Evolutionary conservation across 2,113 vertebrate genomes (phyloP).

Genomic region (Deroptyus accipitrinus): DNA sequence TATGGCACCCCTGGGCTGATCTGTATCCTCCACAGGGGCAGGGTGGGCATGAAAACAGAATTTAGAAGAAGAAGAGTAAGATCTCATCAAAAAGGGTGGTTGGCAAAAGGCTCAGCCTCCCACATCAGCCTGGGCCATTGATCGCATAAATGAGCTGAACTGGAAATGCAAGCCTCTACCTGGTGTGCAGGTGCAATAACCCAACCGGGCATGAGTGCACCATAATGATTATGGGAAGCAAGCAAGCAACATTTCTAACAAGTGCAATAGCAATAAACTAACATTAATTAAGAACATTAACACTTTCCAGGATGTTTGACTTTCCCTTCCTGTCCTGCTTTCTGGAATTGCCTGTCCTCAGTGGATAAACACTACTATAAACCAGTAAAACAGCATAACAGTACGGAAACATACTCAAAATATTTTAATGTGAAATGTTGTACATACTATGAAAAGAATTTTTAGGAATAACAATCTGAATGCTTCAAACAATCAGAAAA

Average conservation of each 20-base stretch:
- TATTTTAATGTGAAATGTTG: neutral
- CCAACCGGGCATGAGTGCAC: neutral
- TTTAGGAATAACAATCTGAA: neutral
- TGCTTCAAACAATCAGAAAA: neutral
- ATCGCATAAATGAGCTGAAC: neutral
- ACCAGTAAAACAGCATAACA: neutral
- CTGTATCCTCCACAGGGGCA: neutral
- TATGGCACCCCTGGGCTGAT: fast-evolving
- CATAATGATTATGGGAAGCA: neutral
- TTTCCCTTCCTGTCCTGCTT: neutral
- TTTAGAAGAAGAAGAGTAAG: neutral
- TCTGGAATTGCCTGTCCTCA: neutral
- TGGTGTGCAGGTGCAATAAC: neutral
- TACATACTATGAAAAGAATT: neutral
- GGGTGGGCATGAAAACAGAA: neutral
- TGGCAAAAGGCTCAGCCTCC: neutral
- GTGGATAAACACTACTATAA: neutral
- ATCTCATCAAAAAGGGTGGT: neutral
- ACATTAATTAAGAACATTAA: neutral
- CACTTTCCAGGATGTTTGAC: neutral
- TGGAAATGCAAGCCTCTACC: neutral
- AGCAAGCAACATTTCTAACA: neutral
- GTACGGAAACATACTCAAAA: neutral
- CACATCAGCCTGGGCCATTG: neutral
- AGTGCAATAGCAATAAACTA: neutral